Base-by-base conservation (phyloP, 2,797 vertebrate genomes). In the Dendrocincla tyrannina region DNA sequence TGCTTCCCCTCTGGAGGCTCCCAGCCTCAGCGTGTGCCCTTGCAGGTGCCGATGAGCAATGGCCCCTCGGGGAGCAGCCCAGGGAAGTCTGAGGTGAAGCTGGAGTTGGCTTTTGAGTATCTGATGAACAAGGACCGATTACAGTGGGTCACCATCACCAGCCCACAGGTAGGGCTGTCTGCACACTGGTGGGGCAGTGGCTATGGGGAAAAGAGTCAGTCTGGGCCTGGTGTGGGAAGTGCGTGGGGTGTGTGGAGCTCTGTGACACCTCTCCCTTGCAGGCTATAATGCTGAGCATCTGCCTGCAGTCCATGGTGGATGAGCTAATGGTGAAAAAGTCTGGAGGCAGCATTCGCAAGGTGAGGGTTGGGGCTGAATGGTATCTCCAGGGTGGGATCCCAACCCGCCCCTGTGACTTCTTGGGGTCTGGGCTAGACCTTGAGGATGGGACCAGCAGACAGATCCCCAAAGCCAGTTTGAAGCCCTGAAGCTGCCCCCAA, bases 201-300 rank as follows among this genome's bases (percentile, higher is more conserved):
- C 42, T 53, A 17, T 50, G 32, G 47, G 56, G 56, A 37, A 28
- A 47, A n/a, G 37, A 47, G 68, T n/a, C 1, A 6, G n/a, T 22
- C 35, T 60, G 62, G 59, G 23, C 41, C 33, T 2, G 2, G 44
- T 0, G 1, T 1, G 2, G 39, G 37, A 49, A 15, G 22, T 59
- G 25, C 7, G 3, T 37, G 68, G 49, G 17, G 24, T 16, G 28
- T 2, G 5, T 8, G 75, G 83, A 64, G 22, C 53, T 42, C 39
- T 0, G 0, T 50, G 25, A 47, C 22, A 2, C 33, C 17, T 87
- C 33, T 60, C 37, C 70, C 16, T 75, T 50, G 56, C 80, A 99
- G 99, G 99, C 99, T 6, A 99, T 99, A 95, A 99, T 99, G 99
- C 99, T 99, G 99, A 99, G 99, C 85, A 99, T 99, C 98, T 99